A percentile compares a stretch with the other conserved stretches of the same genome.
phyloP scores from a whole-genome alignment of 2,888 invertebrate genomes.

The Cyrtodaria siliqua region DNA sequence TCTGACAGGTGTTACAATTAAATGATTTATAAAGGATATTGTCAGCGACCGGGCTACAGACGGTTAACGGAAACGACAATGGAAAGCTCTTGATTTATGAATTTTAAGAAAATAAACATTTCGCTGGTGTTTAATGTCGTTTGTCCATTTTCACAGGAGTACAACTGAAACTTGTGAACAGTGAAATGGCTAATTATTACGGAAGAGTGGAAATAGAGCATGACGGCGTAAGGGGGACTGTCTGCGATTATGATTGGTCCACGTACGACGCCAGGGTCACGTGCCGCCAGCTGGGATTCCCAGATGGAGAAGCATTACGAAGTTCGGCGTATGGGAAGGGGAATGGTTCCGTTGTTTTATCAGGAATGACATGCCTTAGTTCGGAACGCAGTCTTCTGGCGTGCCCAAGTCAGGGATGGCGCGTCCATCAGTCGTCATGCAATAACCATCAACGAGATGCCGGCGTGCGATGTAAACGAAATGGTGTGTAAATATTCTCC shows the following conservation, averaged over 20 bases:
- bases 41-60: too few species aligned
- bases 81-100: too few species aligned
- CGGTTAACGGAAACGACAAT: too few species aligned
- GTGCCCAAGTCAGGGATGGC: slow-evolving; percentile 74
- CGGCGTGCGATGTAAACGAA: slow-evolving; percentile 71
- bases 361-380: slow-evolving; percentile 70
- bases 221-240: slow-evolving; percentile 70
- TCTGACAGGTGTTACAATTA: too few species aligned
- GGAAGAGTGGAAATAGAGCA: slow-evolving; percentile 70
- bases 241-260: slow-evolving; percentile 75
- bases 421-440: slow-evolving; percentile 62
- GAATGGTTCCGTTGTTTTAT: slow-evolving; percentile 68
- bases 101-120: too few species aligned
- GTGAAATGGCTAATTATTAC: slow-evolving; percentile 23
- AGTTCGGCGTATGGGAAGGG: slow-evolving; percentile 64
- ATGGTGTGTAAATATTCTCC: slow-evolving; percentile 69
- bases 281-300: slow-evolving; percentile 76
- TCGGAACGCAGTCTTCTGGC: slow-evolving; percentile 63
- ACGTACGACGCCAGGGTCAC: slow-evolving; percentile 69
- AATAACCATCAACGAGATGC: slow-evolving; percentile 70
- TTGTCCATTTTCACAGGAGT: slow-evolving; percentile 3
- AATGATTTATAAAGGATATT: too few species aligned
- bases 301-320: slow-evolving; percentile 63
- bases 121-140: too few species aligned
- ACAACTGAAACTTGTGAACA: background rate